phyloP scores from a whole-genome alignment of 2,888 invertebrate species.

The Dryomyza anilis region DNA sequence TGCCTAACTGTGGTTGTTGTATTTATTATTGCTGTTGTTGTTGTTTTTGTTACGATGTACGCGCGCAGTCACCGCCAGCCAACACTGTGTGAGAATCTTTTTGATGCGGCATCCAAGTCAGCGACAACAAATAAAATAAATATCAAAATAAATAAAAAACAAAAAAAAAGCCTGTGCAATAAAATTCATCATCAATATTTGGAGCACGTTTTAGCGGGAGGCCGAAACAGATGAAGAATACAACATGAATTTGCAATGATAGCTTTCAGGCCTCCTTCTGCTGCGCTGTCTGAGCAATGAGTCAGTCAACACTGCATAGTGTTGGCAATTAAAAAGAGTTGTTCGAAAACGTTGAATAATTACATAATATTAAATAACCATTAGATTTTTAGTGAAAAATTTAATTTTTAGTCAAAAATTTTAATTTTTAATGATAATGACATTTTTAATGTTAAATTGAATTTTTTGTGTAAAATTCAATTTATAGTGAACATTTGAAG shows the following conservation, averaged over 20 bases:
- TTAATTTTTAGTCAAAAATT: too few relatives aligned
- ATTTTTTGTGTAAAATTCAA: too few relatives aligned
- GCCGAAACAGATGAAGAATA: not conserved
- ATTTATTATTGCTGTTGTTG: not conserved
- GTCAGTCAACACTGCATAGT: not conserved
- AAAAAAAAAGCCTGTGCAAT: not conserved
- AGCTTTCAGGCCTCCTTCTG: not conserved
- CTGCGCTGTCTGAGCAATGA: not conserved
- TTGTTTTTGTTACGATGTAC: not conserved
- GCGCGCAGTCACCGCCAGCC: not conserved
- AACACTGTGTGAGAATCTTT: not conserved
- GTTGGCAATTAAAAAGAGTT: not conserved
- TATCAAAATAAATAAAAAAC: not conserved
- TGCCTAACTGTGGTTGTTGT: not conserved
- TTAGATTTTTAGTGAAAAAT: too few relatives aligned
- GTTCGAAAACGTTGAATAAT: too few relatives aligned
- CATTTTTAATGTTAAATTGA: too few relatives aligned
- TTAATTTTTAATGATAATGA: too few relatives aligned
- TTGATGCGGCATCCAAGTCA: not conserved
- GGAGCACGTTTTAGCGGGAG: constrained; percentile 16
- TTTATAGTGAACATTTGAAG: too few relatives aligned
- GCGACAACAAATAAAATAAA: not conserved
- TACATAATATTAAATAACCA: too few relatives aligned
- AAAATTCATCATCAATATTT: constrained; percentile 16
- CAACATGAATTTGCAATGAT: constrained; percentile 9